A percentile compares a stretch with the other conserved stretches of the same genome.
Evolutionary conservation across 2,888 invertebrate species (phyloP).

Genomic region (Thyatira batis): DNA sequence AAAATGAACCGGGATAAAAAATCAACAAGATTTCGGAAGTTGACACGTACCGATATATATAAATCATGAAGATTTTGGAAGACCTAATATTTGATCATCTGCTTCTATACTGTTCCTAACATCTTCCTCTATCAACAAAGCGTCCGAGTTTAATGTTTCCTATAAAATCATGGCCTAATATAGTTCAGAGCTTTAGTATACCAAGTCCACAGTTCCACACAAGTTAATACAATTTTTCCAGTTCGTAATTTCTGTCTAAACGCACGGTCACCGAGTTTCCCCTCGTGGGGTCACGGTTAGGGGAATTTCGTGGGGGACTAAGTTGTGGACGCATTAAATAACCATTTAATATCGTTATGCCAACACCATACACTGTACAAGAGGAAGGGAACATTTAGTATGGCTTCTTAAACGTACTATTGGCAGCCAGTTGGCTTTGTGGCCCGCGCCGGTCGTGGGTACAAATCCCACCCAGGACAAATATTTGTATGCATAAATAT

Average conservation of each 20-base stretch:
- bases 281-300: constrained; percentile 17
- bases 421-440: too few species aligned
- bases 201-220: neutral
- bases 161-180: too few species aligned
- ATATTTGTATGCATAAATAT: too few species aligned
- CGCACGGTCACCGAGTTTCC: neutral
- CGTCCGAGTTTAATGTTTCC: too few species aligned
- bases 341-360: constrained; percentile 48
- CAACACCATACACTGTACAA: constrained; percentile 27
- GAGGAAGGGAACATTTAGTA: constrained; percentile 4
- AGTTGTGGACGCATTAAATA: constrained; percentile 43
- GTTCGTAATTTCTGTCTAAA: neutral
- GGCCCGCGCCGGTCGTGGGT: too few species aligned
- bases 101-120: too few species aligned
- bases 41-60: too few species aligned
- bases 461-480: too few species aligned
- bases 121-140: too few species aligned
- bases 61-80: too few species aligned
- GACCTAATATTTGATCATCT: too few species aligned
- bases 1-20: too few species aligned
- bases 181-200: neutral
- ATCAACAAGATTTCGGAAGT: neutral
- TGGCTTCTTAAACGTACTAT: neutral
- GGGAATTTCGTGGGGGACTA: constrained; percentile 19
- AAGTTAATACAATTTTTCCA: neutral